Conservation (phyloP, 2,888 invertebrate species). For the Monoplex corrugatus region DNA sequence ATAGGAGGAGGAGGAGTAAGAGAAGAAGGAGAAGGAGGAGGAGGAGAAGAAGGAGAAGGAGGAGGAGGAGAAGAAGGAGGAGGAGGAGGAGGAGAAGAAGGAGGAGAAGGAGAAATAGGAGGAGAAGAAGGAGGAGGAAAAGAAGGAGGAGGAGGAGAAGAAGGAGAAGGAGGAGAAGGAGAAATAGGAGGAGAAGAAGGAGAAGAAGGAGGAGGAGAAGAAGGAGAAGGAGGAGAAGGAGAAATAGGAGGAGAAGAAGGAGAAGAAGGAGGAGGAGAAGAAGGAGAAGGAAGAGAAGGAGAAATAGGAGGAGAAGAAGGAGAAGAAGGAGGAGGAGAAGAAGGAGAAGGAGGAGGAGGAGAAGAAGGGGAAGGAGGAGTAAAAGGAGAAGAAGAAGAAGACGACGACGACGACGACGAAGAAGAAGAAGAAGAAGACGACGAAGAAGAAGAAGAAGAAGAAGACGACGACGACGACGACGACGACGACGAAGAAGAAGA, state of each 20-base stretch:
- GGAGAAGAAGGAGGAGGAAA: not conserved
- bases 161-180: conserved; percentile 23
- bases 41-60: not conserved
- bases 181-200: not conserved
- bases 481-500: too few relatives aligned
- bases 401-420: not conserved
- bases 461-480: too few relatives aligned
- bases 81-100: conserved; percentile 5
- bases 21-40: conserved; percentile 28
- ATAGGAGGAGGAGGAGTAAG: conserved; percentile 30
- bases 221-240: not conserved
- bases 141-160: conserved; percentile 17
- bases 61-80: not conserved
- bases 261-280: not conserved
- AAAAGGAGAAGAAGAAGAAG: not conserved
- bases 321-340: not conserved
- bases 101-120: not conserved
- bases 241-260: not conserved
- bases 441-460: too few relatives aligned
- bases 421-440: too few relatives aligned
- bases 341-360: not conserved
- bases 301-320: not conserved
- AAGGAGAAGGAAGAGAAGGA: not conserved
- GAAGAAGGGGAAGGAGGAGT: not conserved
- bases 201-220: not conserved